Evolutionary conservation across 2,113 vertebrate genomes (phyloP).

Genomic region (Callopanchax toddi): DNA sequence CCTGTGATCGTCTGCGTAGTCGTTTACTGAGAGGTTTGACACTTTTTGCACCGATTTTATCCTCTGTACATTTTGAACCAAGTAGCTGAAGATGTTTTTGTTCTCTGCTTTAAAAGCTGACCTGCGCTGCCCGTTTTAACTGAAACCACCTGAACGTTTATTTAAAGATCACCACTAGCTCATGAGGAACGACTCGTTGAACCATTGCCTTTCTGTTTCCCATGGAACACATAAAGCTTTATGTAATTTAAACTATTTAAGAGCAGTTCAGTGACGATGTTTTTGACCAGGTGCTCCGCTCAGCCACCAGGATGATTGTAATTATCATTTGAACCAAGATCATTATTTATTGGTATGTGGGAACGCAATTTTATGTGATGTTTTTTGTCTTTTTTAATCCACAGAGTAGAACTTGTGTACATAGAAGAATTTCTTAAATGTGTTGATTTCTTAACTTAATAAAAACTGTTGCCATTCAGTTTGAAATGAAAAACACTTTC

Average conservation of each 20-base stretch:
- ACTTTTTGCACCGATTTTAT: slow-evolving; percentile 78
- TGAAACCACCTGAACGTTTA: slow-evolving; percentile 54
- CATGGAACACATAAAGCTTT: slow-evolving; percentile 71
- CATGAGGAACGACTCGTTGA: slow-evolving; percentile 67
- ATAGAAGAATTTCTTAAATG: slow-evolving; percentile 71
- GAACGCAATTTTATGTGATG: slow-evolving; percentile 44
- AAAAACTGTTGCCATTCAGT: slow-evolving; percentile 67
- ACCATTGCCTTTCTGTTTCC: slow-evolving; percentile 76
- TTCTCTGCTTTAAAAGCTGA: slow-evolving; percentile 64
- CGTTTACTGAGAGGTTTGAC: slow-evolving; percentile 80
- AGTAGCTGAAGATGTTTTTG: slow-evolving; percentile 72
- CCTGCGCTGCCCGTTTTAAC: slow-evolving; percentile 63
- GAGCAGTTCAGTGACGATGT: slow-evolving; percentile 32
- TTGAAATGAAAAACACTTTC: slow-evolving; percentile 22
- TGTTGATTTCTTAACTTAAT: slow-evolving; percentile 76
- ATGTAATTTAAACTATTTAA: slow-evolving; percentile 50
- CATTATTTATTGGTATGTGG: slow-evolving; percentile 62
- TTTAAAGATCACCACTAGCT: slow-evolving; percentile 56
- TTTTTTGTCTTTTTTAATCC: slow-evolving; percentile 62
- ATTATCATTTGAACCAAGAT: slow-evolving; percentile 48
- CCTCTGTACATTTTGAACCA: slow-evolving; percentile 86
- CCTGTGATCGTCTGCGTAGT: slow-evolving; percentile 74
- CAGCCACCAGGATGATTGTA: slow-evolving; percentile 29
- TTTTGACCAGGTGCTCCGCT: slow-evolving; percentile 32
- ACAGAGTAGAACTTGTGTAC: slow-evolving; percentile 59